A percentile compares a stretch with the other conserved stretches of the same genome.
Evolutionary conservation across 2,797 vertebrate species (phyloP).

Genomic region (Aulostomus chinensis): DNA sequence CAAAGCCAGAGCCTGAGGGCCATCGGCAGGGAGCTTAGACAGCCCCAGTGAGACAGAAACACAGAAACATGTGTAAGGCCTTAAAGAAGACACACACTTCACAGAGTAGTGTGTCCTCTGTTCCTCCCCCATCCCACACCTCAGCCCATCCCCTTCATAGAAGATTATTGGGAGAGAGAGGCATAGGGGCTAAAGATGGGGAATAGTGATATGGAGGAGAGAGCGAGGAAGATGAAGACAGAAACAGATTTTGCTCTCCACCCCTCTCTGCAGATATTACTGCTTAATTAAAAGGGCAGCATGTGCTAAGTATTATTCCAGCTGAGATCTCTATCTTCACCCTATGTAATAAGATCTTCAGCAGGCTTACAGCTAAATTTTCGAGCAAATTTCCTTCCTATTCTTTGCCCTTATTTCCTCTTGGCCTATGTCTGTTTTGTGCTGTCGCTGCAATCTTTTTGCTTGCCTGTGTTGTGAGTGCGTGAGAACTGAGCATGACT

Average conservation of each 20-base stretch:
- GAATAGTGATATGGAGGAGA: constrained; percentile 63
- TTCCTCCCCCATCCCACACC: constrained; percentile 56
- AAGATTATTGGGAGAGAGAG: constrained; percentile 71
- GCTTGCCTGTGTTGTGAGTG: constrained; percentile 34
- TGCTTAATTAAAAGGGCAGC: constrained; percentile 98
- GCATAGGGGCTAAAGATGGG: constrained; percentile 77
- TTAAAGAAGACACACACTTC: constrained; percentile 75
- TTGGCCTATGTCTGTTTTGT: constrained; percentile 72
- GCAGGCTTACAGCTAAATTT: constrained; percentile 90
- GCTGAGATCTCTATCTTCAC: constrained; percentile 93
- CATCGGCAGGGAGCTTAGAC: constrained; percentile 50
- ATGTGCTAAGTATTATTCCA: constrained; percentile 99
- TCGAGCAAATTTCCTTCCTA: constrained; percentile 89
- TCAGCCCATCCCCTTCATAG: constrained; percentile 65
- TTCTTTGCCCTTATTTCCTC: constrained; percentile 80
- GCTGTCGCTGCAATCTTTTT: constrained; percentile 70
- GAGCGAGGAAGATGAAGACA: constrained; percentile 67
- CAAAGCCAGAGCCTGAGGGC: constrained; percentile 66
- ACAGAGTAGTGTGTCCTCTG: constrained; percentile 58
- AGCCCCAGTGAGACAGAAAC: constrained; percentile 62
- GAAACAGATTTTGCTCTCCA: constrained; percentile 71
- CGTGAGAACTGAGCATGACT: constrained; percentile 48
- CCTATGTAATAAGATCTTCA: constrained; percentile 94
- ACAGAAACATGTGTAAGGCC: constrained; percentile 78
- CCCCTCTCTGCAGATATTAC: constrained; percentile 80